Evolutionary conservation across 1,140 invertebrate genomes (phyloP).

Genomic region (Ostrea edulis): DNA sequence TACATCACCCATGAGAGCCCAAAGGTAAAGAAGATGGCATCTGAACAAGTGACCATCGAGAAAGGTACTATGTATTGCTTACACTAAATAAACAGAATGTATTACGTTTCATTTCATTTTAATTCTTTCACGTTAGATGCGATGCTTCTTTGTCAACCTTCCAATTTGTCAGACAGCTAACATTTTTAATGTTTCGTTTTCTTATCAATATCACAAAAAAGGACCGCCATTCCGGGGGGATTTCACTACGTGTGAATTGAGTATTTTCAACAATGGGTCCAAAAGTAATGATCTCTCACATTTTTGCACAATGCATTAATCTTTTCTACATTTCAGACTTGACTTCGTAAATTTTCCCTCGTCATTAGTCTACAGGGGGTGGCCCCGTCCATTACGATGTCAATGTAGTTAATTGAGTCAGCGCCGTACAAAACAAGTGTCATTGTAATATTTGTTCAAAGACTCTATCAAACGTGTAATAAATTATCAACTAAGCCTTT

Average conservation of each 20-base stretch:
- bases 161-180: no score
- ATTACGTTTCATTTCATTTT: no score
- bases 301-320: conserved; percentile 5
- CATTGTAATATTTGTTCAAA: conserved; percentile 29
- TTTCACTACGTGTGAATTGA: conserved; percentile 2
- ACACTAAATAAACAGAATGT: no score
- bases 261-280: background rate
- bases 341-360: background rate
- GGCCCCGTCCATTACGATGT: background rate
- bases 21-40: no score
- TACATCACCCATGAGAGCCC: no score
- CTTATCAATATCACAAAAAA: background rate
- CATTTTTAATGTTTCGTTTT: no score
- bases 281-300: background rate
- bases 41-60: no score
- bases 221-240: background rate
- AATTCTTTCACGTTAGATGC: no score
- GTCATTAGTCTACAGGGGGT: background rate
- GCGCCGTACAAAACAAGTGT: background rate
- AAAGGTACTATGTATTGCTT: no score
- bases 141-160: no score
- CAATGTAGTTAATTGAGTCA: background rate
- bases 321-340: background rate
- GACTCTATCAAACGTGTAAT: conserved; percentile 23
- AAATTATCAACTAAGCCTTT: conserved; percentile 9